A percentile compares a stretch with the other conserved stretches of the same genome.
Conservation (phyloP, 2,797 vertebrate genomes). For the Dipus sagitta region DNA sequence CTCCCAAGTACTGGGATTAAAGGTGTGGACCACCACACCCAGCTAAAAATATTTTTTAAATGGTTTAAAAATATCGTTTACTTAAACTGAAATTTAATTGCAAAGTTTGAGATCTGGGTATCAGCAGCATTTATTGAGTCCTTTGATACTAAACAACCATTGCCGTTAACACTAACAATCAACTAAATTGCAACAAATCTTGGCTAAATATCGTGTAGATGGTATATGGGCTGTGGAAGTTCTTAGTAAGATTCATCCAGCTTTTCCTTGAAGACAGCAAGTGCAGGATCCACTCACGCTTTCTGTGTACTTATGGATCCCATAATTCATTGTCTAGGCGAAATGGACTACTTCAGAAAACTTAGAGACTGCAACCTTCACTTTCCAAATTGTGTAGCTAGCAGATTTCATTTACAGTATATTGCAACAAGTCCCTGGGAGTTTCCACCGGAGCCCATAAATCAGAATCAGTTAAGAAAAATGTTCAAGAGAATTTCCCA, state of each 20-base stretch:
- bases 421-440: conserved; percentile 85
- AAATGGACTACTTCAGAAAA: conserved; percentile 79
- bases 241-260: conserved; percentile 58
- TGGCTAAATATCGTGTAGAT: conserved; percentile 71
- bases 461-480: conserved; percentile 86
- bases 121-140: conserved; percentile 53
- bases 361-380: conserved; percentile 78
- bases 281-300: not conserved
- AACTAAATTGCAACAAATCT: conserved; percentile 78
- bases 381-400: conserved; percentile 82
- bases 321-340: conserved; percentile 79
- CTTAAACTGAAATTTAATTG: conserved; percentile 68
- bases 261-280: conserved; percentile 71
- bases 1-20: no score
- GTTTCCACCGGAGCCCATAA: conserved; percentile 77
- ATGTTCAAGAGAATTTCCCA: conserved; percentile 83
- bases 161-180: conserved; percentile 62
- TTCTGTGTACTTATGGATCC: conserved; percentile 66
- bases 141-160: conserved; percentile 64
- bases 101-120: conserved; percentile 40
- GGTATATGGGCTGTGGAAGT: conserved; percentile 22
- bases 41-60: no score
- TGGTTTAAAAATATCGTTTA: conserved; percentile 40
- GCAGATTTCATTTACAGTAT: conserved; percentile 85
- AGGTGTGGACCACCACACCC: no score